Conservation (phyloP, 2,797 vertebrate genomes). For the Tenualosa ilisha region DNA sequence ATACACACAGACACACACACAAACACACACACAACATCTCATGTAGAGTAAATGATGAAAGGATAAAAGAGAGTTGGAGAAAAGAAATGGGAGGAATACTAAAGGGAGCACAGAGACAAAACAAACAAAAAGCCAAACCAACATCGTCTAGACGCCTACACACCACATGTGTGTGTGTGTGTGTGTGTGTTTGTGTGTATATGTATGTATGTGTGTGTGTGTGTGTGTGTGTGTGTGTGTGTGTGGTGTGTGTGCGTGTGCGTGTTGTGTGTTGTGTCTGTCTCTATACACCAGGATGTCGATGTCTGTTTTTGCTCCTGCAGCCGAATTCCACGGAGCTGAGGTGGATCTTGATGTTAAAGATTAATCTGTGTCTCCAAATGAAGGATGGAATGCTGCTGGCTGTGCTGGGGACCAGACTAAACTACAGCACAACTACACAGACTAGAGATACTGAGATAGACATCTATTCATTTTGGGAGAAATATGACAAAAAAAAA, state of each 20-base stretch:
- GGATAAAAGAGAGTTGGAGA: not conserved
- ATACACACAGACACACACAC: not conserved
- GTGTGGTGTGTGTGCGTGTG: constrained; percentile 9
- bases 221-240: not conserved
- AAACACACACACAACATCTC: not conserved
- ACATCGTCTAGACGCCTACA: constrained; percentile 44
- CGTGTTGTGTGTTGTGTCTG: not conserved
- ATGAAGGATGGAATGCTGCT: not conserved
- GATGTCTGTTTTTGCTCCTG: not conserved
- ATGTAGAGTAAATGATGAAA: constrained; percentile 2
- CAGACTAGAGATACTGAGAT: not conserved
- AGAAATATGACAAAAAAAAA: not conserved
- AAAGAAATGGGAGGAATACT: constrained; percentile 1
- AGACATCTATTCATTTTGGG: not conserved
- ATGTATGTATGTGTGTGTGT: not conserved
- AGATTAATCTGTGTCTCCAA: constrained; percentile 16
- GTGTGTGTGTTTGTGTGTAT: not conserved
- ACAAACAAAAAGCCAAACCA: constrained; percentile 42
- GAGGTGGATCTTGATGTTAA: constrained; percentile 23
- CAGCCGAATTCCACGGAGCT: not conserved
- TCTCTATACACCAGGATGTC: not conserved
- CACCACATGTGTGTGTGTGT: constrained; percentile 28
- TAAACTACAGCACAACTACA: constrained; percentile 9
- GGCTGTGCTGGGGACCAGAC: not conserved
- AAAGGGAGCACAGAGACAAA: constrained; percentile 42